Evolutionary conservation across 2,113 vertebrate genomes (phyloP).

Genomic region (Petaurus breviceps): DNA sequence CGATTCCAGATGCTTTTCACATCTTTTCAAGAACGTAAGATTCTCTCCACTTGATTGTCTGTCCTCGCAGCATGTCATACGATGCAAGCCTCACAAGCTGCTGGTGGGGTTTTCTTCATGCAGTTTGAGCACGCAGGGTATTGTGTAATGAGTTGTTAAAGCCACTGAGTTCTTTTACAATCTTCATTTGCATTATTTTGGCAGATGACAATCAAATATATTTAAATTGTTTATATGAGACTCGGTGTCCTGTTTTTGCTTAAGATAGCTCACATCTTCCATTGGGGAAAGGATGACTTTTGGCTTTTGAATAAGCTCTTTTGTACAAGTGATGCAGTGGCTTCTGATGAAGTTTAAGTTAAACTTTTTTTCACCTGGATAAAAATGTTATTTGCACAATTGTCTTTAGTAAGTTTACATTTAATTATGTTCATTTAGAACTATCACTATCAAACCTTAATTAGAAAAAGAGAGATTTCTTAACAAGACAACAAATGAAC

Average conservation of each 20-base stretch:
- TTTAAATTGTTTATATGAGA: constrained; percentile 30
- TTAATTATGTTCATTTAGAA: background rate
- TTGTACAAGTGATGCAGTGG: background rate
- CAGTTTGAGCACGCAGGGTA: background rate
- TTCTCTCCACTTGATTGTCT: background rate
- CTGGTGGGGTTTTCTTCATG: constrained; percentile 53
- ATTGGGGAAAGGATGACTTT: background rate
- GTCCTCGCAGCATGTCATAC: background rate
- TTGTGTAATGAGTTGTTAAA: background rate
- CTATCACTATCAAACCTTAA: background rate
- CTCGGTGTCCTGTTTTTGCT: background rate
- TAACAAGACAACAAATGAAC: constrained; percentile 10
- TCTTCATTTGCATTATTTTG: background rate
- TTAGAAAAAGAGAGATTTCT: background rate
- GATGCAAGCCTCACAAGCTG: background rate
- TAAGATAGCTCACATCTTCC: accelerated
- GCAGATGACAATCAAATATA: background rate
- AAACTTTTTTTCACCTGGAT: background rate
- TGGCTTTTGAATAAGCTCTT: background rate
- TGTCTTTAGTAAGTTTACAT: background rate
- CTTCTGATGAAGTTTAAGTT: background rate
- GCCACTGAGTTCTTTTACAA: background rate
- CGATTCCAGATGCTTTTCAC: constrained; percentile 99
- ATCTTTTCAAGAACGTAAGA: constrained; percentile 99
- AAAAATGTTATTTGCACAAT: constrained; percentile 17